Base-by-base conservation (phyloP, 2,797 vertebrate species). In the Columba guinea region DNA sequence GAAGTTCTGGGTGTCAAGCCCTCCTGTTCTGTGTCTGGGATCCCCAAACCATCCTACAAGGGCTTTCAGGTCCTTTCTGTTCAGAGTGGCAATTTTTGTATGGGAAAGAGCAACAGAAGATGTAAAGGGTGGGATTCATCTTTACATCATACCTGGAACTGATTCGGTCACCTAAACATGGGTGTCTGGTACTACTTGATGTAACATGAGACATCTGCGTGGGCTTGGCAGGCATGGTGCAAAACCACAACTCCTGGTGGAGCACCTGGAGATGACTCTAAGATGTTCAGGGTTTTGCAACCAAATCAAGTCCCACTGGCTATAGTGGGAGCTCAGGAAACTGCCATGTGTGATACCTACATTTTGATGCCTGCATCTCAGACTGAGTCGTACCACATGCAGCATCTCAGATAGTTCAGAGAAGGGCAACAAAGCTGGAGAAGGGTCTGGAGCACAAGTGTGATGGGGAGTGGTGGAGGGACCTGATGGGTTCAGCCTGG, bases 341-440 rank as follows among this genome's bases (percentile, higher is more conserved):
- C 58, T n/a, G 6, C 49, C 24, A 15, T 1, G 0, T 34, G 27
- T 19, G 5, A 9, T 12, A 22, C 12, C 18, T 32, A 18, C 8
- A 7, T 55, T 78, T 63, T 44, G 23, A 7, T 59, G 34, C 19
- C 46, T 34, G 18, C 26, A 30, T 64, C 16, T 76, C 37, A 51
- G 24, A 11, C 16, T 30, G 20, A 35, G 51, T n/a, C 21, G 19
- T 26, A 28, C 35, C 28, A 19, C 17, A 16, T 5, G 16, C 26
- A 22, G 9, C 32, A 17, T 58, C 37, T 44, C 44, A 44, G 41
- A 16, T 16, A 41, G 41, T 41, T 41, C 41, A 41, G 44, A 44
- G 44, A 19, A 44, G 44, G 18, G 44, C 44, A 44, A 44, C 44
- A 44, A 44, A 44, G 44, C 44, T 44, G 18, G 18, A 4, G 41